Conservation (phyloP, 2,888 invertebrate species). For the Leucophora obtusa region DNA sequence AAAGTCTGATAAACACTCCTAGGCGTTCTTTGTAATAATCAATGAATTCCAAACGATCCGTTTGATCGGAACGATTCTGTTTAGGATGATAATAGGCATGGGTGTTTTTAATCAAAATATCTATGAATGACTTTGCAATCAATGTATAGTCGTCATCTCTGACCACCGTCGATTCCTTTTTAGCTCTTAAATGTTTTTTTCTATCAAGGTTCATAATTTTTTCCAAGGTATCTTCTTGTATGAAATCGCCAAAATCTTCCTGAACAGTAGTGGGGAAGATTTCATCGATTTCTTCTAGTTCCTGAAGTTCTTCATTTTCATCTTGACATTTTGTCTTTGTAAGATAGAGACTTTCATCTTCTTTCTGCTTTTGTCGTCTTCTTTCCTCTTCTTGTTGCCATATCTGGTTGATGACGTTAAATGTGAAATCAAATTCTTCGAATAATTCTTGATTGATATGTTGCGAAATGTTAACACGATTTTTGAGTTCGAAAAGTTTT, state of each 20-base stretch:
- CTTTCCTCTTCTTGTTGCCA: conserved; percentile 89
- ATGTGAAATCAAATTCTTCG: conserved; percentile 80
- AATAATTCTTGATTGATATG: conserved; percentile 79
- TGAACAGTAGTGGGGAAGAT: conserved; percentile 86
- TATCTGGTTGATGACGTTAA: conserved; percentile 82
- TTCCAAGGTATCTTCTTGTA: conserved; percentile 80
- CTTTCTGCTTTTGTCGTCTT: conserved; percentile 83
- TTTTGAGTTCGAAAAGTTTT: conserved; percentile 84
- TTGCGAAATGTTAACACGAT: conserved; percentile 82
- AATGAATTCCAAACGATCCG: conserved; percentile 67
- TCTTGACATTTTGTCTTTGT: conserved; percentile 84
- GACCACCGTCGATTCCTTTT: conserved; percentile 68
- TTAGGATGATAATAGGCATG: conserved; percentile 69
- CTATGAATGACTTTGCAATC: conserved; percentile 73
- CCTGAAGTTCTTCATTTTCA: conserved; percentile 84
- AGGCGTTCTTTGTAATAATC: conserved; percentile 72
- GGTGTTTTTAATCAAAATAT: conserved; percentile 73
- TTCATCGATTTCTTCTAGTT: conserved; percentile 83
- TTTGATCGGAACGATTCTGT: conserved; percentile 9
- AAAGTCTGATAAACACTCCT: conserved; percentile 73
- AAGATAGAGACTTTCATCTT: conserved; percentile 88
- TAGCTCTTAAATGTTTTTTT: conserved; percentile 69
- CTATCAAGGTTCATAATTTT: conserved; percentile 75
- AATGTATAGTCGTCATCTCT: conserved; percentile 73
- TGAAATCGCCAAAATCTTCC: conserved; percentile 85